These are phyloP conservation scores for Ctenodactylus gundi DNA, from an alignment of 2,113 vertebrate species.

Conservation along the genomic window DNA sequence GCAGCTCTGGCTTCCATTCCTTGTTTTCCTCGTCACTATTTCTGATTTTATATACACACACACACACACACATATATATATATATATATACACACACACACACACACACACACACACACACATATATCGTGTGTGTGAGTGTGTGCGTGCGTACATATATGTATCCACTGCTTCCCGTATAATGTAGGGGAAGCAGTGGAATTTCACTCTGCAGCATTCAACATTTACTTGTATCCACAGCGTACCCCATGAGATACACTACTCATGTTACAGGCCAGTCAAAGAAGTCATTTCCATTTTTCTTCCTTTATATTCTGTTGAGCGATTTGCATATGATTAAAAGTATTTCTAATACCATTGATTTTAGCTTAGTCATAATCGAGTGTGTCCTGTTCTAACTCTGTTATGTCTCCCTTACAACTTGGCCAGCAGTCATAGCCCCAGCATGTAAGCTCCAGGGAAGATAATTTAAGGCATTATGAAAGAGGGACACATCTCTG, in stretches of 20 bases:
- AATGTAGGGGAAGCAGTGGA: neutral
- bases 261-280: neutral
- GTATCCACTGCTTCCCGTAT: too few relatives aligned
- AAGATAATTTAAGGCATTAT: neutral
- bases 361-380: neutral
- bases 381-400: neutral
- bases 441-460: neutral
- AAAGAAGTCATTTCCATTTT: constrained; percentile 6
- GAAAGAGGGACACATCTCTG: neutral
- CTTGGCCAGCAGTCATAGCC: neutral
- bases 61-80: too few relatives aligned
- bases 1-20: neutral
- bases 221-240: neutral
- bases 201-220: neutral
- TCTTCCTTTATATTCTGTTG: neutral
- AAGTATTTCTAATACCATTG: neutral
- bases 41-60: neutral
- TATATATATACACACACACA: too few relatives aligned
- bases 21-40: neutral
- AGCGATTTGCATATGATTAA: neutral
- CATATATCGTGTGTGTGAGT: too few relatives aligned
- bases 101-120: too few relatives aligned
- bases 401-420: neutral
- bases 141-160: too few relatives aligned
- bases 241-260: neutral